Evolutionary conservation across 2,797 vertebrate genomes (phyloP).

Genomic region (Salarias fasciatus): DNA sequence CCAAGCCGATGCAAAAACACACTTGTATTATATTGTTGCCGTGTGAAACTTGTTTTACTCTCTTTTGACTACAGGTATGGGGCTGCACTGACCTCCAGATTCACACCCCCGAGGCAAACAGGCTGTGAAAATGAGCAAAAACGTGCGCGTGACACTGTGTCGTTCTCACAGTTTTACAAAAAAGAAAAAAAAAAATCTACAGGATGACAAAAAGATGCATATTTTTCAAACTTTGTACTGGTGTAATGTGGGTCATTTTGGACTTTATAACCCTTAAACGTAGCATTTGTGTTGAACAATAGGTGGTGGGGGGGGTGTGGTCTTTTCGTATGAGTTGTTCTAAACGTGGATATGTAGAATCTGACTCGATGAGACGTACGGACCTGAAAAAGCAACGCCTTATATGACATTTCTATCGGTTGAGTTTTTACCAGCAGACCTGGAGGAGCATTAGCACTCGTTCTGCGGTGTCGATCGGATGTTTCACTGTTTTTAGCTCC

Average conservation of each 20-base stretch:
- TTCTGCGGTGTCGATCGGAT: neutral
- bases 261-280: no score
- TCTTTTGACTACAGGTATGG: constrained; percentile 56
- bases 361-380: no score
- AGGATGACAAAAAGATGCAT: no score
- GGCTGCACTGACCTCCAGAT: constrained; percentile 48
- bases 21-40: constrained; percentile 64
- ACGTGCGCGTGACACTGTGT: neutral
- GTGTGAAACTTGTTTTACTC: constrained; percentile 51
- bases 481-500: neutral
- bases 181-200: neutral
- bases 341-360: no score
- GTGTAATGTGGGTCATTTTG: no score
- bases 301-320: no score
- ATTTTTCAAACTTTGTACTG: no score
- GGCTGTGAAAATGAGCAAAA: neutral
- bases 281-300: no score
- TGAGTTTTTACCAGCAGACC: neutral
- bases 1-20: constrained; percentile 75
- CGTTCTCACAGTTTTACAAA: neutral
- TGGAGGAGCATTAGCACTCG: neutral
- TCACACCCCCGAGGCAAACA: constrained; percentile 8
- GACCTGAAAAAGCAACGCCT: no score
- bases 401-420: no score
- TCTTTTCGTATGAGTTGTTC: no score